Base-by-base conservation (phyloP, 35 echinoderm and acorn worm genomes). In the Diadema setosum region DNA sequence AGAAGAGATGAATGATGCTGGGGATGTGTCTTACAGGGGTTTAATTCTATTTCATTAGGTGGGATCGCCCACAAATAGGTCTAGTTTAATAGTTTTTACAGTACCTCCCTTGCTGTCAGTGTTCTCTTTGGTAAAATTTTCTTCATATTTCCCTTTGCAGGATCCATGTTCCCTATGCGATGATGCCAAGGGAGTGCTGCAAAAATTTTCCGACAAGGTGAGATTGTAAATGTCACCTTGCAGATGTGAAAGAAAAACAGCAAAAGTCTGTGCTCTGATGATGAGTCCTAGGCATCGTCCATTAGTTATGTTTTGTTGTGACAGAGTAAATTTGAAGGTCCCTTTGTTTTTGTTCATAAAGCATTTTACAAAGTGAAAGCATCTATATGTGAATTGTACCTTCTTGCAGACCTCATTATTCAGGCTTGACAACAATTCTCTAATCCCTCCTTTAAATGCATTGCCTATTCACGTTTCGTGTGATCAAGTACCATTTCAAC, bases 101-200 rank as follows among this genome's bases (percentile, higher is more conserved):
- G 29, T 60, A 18, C 21, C n/a, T 60, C 57, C 30, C 4, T 60
- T 27, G 30, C 30, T 65, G 61, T 65, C 27, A 31, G 20, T 65
- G 16, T 12, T 1, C 12, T 63, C 3, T 7, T 16, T 55, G 12
- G 21, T 55, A 12, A 16, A 16, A 12, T 55, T 55, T 55, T 55
- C 21, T 55, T 58, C 9, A 64, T 61, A 63, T 33, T 48, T 70
- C 1, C 0, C 48, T 34, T 44, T 46, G 31, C 40, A 92, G 90
- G 90, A 92, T 12, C 64, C 76, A 3, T 92, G 90, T 46, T 80
- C 90, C 30, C 83, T 92, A 5, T 92, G 90, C 86, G 90, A 92
- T 86, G 90, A 92, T 63, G 90, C 90, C 18, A 92, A 92, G 42
- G 83, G 81, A 20, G 67, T 92, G 12, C 45, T 92, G 35, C 37